Conservation (phyloP, 2,888 invertebrate species). For the Chymomyza fuscimana region DNA sequence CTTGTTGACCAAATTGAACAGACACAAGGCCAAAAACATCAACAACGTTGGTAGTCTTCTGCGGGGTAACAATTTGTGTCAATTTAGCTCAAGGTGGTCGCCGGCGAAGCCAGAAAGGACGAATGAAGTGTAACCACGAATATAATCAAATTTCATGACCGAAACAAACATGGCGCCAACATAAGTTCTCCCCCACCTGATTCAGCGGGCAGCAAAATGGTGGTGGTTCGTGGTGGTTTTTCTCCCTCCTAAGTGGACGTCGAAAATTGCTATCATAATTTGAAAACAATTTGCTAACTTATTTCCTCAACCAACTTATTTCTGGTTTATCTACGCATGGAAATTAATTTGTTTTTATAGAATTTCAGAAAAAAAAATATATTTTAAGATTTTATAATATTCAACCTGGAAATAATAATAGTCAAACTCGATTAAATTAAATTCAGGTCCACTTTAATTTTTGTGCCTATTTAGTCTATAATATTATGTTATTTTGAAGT, state of each 20-base stretch:
- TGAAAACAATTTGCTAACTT: conserved; percentile 64
- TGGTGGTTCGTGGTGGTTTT: background rate
- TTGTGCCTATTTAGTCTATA: too few relatives aligned
- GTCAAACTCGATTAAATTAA: too few relatives aligned
- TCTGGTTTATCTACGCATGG: conserved; percentile 22
- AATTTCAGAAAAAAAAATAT: conserved; percentile 10
- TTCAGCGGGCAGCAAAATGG: background rate
- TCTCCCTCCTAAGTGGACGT: background rate
- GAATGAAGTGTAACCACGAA: conserved; percentile 68
- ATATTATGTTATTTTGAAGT: too few relatives aligned
- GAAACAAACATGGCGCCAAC: conserved; percentile 2
- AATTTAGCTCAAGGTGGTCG: conserved; percentile 38
- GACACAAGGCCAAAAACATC: conserved; percentile 29
- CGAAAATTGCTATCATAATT: conserved; percentile 68
- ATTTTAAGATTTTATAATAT: too few relatives aligned
- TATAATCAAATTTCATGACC: conserved; percentile 67
- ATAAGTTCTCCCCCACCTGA: background rate
- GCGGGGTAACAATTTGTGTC: conserved; percentile 59
- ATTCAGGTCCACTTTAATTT: too few relatives aligned
- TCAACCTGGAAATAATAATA: too few relatives aligned
- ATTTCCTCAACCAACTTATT: conserved; percentile 5
- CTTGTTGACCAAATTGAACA: background rate
- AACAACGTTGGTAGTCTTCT: background rate
- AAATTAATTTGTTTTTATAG: conserved; percentile 55
- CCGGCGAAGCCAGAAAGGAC: conserved; percentile 17